Base-by-base conservation (phyloP, 2,888 invertebrate species). In the Drosophila paramelanica region DNA sequence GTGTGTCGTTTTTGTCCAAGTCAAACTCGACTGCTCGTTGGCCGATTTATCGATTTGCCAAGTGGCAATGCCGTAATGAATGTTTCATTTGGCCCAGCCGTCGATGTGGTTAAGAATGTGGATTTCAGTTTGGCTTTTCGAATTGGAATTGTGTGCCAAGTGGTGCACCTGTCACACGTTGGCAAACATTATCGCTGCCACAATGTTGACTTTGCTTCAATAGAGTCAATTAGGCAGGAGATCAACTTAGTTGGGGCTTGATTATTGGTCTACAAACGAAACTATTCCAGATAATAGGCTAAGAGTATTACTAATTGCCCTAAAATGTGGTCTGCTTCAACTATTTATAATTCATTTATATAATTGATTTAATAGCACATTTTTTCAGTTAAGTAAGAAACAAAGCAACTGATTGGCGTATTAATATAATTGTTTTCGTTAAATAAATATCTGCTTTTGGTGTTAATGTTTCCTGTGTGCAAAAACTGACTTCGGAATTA, bases 51-150 rank as follows among this genome's bases (percentile, higher is more conserved):
- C 66, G 56, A 72, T 79, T 56, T 55, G 47, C 45, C 56, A 58
- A 57, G 73, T 68, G 65, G 72, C 42, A 55, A 58, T 47, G 58
- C 43, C 41, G 36, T 65, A 79, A 75, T 79, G 71, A 79, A 77
- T 67, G 64, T 75, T 75, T 70, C 67, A 79, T 79, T 71, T 59
- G 49, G 49, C 14, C 42, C 45, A 41, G 42, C n/a, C 38, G 25
- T 8, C 17, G 33, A 11, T 20, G 36, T 1, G 20, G 5, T 14
- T 23, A 8, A 38, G 14, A 42, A 45, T 51, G 57, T 61, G 23
- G 39, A 65, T 43, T 47, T 38, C 23, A 23, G 50, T 49, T 39
- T 51, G 39, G 49, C 39, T 38, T 49, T 49, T 23, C 4, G 23
- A 23, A 23, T 23, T 17, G 13, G 33, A 60, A 53, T 57, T 55